Evolutionary conservation across 2,888 invertebrate genomes (phyloP).

Genomic region (Holacanthella duospinosa): DNA sequence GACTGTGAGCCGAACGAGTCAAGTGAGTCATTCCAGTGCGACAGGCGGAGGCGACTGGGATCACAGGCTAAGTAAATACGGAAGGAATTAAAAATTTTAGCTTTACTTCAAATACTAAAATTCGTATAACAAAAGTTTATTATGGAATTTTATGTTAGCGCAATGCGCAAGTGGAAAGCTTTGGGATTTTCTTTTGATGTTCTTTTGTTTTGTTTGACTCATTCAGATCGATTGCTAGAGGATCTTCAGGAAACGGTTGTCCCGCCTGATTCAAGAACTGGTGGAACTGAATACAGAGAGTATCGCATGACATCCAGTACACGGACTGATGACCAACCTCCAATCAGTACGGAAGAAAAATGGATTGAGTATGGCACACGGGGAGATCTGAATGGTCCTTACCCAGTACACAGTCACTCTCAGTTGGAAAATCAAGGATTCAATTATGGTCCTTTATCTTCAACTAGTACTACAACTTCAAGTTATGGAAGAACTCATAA

Average conservation of each 20-base stretch:
- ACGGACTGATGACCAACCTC: constrained; percentile 29
- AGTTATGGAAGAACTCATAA: not conserved
- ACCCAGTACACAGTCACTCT: not conserved
- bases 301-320: constrained; percentile 28
- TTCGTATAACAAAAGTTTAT: too few relatives aligned
- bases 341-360: constrained; percentile 28
- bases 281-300: constrained; percentile 31
- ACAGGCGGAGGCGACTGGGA: constrained; percentile 35
- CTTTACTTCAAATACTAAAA: too few relatives aligned
- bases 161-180: too few relatives aligned
- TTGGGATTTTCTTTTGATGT: too few relatives aligned
- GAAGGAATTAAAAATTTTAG: constrained; percentile 1
- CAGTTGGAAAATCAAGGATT: not conserved
- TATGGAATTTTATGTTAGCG: too few relatives aligned
- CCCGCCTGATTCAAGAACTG: constrained; percentile 23
- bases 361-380: constrained; percentile 34
- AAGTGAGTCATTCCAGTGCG: constrained; percentile 33
- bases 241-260: constrained; percentile 35
- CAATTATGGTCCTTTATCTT: too few relatives aligned
- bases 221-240: constrained; percentile 33
- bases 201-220: too few relatives aligned
- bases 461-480: constrained; percentile 10
- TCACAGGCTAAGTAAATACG: constrained; percentile 30
- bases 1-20: constrained; percentile 30
- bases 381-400: not conserved